Conservation (phyloP, 2,888 invertebrate genomes). For the Microctonus aethiopoides region DNA sequence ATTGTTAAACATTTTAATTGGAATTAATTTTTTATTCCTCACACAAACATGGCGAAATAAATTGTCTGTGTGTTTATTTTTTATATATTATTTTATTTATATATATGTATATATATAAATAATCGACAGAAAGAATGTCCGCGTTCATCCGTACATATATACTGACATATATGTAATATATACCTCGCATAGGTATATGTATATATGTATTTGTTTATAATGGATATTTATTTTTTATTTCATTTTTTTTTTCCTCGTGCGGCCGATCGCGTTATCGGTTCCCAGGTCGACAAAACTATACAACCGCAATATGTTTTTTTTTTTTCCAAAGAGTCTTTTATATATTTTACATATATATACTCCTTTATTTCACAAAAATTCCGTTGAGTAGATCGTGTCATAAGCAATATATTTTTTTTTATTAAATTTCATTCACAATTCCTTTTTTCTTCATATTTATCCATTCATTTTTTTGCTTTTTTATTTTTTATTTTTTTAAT, state of each 20-base stretch:
- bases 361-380: neutral
- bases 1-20: too few relatives aligned
- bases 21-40: too few relatives aligned
- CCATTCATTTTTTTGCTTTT: neutral
- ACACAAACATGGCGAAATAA: too few relatives aligned
- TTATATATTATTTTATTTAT: too few relatives aligned
- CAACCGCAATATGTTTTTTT: neutral
- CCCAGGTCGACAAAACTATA: neutral
- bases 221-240: neutral
- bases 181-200: neutral
- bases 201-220: neutral
- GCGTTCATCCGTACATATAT: neutral
- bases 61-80: too few relatives aligned
- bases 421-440: neutral
- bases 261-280: neutral
- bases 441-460: neutral
- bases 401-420: neutral
- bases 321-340: neutral
- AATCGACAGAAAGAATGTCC: neutral
- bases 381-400: neutral
- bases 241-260: neutral
- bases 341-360: neutral
- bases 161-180: neutral
- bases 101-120: too few relatives aligned
- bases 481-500: neutral